Percentiles rank a stretch among this genome's conserved stretches.
Evolutionary conservation across 2,113 vertebrate genomes (phyloP).

Genomic region (Fregata magnificens): DNA sequence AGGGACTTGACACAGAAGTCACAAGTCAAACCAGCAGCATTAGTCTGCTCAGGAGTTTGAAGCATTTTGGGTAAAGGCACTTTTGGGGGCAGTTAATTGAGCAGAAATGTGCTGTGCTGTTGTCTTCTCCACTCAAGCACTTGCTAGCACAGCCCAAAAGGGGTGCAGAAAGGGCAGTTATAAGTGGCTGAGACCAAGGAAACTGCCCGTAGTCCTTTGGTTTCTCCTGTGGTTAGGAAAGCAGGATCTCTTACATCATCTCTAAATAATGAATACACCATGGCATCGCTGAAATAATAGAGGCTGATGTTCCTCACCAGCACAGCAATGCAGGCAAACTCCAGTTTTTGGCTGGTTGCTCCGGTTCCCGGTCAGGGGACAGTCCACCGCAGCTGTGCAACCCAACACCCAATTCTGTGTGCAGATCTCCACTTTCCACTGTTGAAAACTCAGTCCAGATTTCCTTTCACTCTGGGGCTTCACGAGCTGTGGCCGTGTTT

Average conservation of each 20-base stretch:
- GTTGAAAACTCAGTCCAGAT: constrained; percentile 46
- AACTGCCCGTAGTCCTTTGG: not conserved
- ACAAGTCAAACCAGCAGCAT: not conserved
- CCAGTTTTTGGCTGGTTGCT: not conserved
- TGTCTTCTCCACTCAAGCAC: not conserved
- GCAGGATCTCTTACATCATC: not conserved
- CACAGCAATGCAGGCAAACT: not conserved
- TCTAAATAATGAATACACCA: not conserved
- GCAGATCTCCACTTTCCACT: not conserved
- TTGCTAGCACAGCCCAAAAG: not conserved
- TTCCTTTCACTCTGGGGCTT: constrained; percentile 8
- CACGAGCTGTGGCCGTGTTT: not conserved
- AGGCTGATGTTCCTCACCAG: not conserved
- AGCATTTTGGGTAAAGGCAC: not conserved
- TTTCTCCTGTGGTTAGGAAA: not conserved
- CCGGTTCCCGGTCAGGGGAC: not conserved
- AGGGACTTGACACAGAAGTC: not conserved
- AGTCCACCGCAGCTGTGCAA: not conserved
- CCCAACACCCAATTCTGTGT: not conserved
- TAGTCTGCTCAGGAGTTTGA: not conserved
- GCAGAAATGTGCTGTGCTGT: not conserved
- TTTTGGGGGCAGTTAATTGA: not conserved
- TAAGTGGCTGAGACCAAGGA: not conserved
- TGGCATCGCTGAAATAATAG: rapidly evolving
- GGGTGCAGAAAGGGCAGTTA: not conserved